Conservation (phyloP, 2,113 vertebrate species). For the Terrapene triunguis region DNA sequence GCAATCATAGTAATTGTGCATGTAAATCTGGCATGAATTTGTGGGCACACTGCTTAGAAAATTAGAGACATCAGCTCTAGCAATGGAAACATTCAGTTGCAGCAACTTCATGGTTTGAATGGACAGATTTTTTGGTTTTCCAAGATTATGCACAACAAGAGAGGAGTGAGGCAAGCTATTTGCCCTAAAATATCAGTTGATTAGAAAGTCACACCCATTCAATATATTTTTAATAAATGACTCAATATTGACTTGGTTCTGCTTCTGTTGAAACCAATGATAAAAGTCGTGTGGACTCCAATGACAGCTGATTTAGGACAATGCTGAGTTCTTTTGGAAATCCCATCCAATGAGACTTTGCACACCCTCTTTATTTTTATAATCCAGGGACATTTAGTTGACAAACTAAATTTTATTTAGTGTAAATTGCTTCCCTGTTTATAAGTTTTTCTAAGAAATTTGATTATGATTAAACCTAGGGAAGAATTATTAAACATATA, state of each 20-base stretch:
- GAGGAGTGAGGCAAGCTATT: neutral
- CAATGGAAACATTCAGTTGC: neutral
- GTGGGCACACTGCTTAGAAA: neutral
- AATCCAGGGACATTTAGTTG: neutral
- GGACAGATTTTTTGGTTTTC: neutral
- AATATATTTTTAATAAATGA: neutral
- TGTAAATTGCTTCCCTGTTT: neutral
- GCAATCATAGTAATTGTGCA: neutral
- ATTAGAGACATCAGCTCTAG: neutral
- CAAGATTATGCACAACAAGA: neutral
- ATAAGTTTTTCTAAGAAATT: neutral
- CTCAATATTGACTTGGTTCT: neutral
- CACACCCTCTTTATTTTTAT: neutral
- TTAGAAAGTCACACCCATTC: neutral
- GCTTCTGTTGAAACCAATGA: neutral
- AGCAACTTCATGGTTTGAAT: neutral
- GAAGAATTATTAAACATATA: neutral
- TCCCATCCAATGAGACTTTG: neutral
- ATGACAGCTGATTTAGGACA: neutral
- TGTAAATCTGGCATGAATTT: neutral
- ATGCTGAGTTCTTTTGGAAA: neutral
- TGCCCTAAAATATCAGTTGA: neutral
- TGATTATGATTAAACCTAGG: neutral
- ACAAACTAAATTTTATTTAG: neutral
- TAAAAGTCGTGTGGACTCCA: neutral